Conservation (phyloP, 2,113 vertebrate species). For the Carassius auratus region DNA sequence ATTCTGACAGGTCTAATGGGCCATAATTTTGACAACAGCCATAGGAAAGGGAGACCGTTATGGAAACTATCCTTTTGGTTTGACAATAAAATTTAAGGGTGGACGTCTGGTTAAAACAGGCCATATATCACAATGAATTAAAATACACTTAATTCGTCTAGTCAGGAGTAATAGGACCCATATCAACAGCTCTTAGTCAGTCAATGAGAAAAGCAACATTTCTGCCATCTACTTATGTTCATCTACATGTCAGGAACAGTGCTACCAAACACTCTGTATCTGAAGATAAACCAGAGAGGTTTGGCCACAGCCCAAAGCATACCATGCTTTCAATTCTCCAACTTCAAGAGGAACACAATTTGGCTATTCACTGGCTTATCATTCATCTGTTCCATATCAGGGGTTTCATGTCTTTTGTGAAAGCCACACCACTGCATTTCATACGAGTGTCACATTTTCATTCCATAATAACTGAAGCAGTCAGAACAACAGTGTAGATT, state of each 20-base stretch:
- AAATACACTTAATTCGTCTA: background rate
- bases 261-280: constrained; percentile 1
- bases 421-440: constrained; percentile 20
- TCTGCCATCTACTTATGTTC: background rate
- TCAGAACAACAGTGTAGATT: background rate
- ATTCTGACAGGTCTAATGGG: constrained; percentile 75
- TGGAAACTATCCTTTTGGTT: constrained; percentile 13
- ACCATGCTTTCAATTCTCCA: constrained; percentile 33
- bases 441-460: background rate
- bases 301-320: constrained; percentile 22
- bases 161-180: background rate
- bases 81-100: constrained; percentile 42
- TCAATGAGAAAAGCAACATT: constrained; percentile 1
- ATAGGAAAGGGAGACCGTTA: background rate
- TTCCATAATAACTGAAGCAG: background rate
- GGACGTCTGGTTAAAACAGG: constrained; percentile 30
- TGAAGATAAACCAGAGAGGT: constrained; percentile 39
- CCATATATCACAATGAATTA: constrained; percentile 25
- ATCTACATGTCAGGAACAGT: background rate
- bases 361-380: constrained; percentile 44
- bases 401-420: constrained; percentile 26
- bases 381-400: constrained; percentile 53
- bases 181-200: constrained; percentile 1
- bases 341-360: constrained; percentile 28
- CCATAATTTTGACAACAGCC: constrained; percentile 74